These are phyloP conservation scores for Corythoichthys intestinalis DNA, from an alignment of 2,113 vertebrate species.

Conservation along the genomic window DNA sequence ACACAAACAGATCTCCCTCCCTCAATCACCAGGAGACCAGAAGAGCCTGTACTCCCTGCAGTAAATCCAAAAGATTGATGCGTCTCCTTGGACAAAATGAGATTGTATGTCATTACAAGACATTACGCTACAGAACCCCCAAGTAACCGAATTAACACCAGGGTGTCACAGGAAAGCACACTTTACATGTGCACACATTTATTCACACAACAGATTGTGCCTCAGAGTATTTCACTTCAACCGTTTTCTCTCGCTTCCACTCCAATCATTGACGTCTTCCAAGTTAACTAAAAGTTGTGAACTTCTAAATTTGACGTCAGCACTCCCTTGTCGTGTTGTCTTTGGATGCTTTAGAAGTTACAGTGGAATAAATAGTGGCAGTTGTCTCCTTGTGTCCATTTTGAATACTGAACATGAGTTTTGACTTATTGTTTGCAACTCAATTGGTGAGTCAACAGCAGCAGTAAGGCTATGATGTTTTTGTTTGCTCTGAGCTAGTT, in stretches of 20 bases:
- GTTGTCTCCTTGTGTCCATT: conserved; percentile 3
- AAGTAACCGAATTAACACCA: conserved; percentile 62
- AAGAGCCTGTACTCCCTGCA: conserved; percentile 51
- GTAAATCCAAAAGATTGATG: conserved; percentile 71
- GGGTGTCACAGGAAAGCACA: conserved; percentile 42
- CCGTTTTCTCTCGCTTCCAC: conserved; percentile 9
- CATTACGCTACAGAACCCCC: conserved; percentile 59
- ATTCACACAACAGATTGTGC: conserved; percentile 23
- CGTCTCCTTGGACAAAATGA: conserved; percentile 64
- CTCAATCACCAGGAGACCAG: conserved; percentile 35
- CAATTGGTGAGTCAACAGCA: not conserved
- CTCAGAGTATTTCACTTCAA: conserved; percentile 27
- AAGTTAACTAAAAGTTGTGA: not conserved
- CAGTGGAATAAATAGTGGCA: not conserved
- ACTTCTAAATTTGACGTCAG: conserved; percentile 1
- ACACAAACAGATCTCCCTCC: conserved; percentile 22
- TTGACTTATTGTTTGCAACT: not conserved
- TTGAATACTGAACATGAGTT: not conserved
- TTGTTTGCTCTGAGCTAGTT: not conserved
- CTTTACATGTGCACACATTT: conserved; percentile 11
- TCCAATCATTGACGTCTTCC: conserved; percentile 9
- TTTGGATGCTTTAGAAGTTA: not conserved
- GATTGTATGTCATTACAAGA: conserved; percentile 66
- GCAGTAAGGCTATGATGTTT: not conserved
- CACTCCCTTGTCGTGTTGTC: not conserved